Percentiles rank a stretch among this genome's conserved stretches.
Evolutionary conservation across 1,140 invertebrate species (phyloP).

Genomic region (Drosophila navojoa): DNA sequence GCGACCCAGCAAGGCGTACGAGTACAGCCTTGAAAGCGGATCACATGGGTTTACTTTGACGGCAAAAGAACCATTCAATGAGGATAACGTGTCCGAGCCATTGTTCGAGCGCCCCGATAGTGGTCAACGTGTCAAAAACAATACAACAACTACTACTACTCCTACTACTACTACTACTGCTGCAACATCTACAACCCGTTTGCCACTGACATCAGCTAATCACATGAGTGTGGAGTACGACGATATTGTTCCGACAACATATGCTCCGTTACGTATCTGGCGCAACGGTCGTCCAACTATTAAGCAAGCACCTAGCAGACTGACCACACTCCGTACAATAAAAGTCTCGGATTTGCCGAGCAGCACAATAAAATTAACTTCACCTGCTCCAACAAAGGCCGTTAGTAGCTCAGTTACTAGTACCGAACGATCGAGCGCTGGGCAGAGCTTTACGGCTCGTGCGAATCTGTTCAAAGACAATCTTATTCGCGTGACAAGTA

Average conservation of each 20-base stretch:
- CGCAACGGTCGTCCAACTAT: slow-evolving; percentile 73
- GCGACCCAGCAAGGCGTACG: slow-evolving; percentile 51
- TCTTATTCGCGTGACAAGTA: slow-evolving; percentile 62
- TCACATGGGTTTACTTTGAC: slow-evolving; percentile 64
- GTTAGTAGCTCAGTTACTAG: slow-evolving; percentile 27
- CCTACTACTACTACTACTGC: slow-evolving; percentile 32
- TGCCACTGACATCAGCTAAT: background rate
- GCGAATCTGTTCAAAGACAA: slow-evolving; percentile 67
- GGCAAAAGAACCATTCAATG: slow-evolving; percentile 29
- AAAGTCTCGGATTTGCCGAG: slow-evolving; percentile 1
- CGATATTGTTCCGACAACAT: slow-evolving; percentile 79
- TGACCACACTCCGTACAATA: slow-evolving; percentile 15
- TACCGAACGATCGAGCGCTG: slow-evolving; percentile 30
- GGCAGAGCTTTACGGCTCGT: slow-evolving; percentile 63
- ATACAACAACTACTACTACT: slow-evolving; percentile 33
- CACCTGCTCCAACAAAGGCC: slow-evolving; percentile 22
- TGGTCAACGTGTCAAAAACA: slow-evolving; percentile 2
- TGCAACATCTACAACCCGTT: slow-evolving; percentile 37
- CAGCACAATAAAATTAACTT: slow-evolving; percentile 17
- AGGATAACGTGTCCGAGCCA: slow-evolving; percentile 23
- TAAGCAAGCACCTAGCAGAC: slow-evolving; percentile 44
- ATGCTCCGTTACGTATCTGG: slow-evolving; percentile 75
- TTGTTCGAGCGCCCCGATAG: slow-evolving; percentile 16
- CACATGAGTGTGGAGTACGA: slow-evolving; percentile 30
- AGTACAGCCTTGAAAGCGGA: slow-evolving; percentile 68